A percentile compares a stretch with the other conserved stretches of the same genome.
Evolutionary conservation across 2,888 invertebrate genomes (phyloP).

Genomic region (Trissolcus brochymenae): DNA sequence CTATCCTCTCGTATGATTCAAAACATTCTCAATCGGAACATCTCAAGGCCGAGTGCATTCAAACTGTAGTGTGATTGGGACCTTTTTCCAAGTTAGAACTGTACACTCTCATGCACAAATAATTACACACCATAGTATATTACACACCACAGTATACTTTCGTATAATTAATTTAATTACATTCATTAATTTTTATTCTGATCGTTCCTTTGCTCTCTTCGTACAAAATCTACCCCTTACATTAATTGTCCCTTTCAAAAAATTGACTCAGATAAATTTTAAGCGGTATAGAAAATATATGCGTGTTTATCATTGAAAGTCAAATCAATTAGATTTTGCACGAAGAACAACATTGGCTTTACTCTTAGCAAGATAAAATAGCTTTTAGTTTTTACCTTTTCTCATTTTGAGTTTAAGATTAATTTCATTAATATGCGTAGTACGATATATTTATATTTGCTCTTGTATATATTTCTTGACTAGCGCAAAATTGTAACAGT

Average conservation of each 20-base stretch:
- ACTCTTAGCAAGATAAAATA: conserved; percentile 35
- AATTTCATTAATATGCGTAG: conserved; percentile 9
- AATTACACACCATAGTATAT: conserved; percentile 60
- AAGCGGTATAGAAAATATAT: conserved; percentile 37
- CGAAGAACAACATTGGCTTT: conserved; percentile 31
- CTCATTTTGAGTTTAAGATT: conserved; percentile 16
- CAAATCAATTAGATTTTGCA: conserved; percentile 23
- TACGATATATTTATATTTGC: background rate
- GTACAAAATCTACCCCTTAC: conserved; percentile 29
- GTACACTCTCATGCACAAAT: conserved; percentile 59
- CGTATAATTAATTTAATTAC: conserved; percentile 59
- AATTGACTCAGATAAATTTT: conserved; percentile 31
- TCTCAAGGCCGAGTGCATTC: conserved; percentile 27
- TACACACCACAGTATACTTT: conserved; percentile 61
- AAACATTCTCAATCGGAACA: conserved; percentile 14
- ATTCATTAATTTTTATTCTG: conserved; percentile 45
- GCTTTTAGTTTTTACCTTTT: conserved; percentile 16
- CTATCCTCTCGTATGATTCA: background rate
- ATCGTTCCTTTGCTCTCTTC: conserved; percentile 29
- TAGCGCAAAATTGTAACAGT: background rate
- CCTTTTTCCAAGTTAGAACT: conserved; percentile 12
- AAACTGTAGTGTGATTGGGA: conserved; percentile 29
- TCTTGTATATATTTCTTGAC: background rate
- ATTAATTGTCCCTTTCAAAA: background rate
- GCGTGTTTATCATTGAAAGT: conserved; percentile 14